A percentile compares a stretch with the other conserved stretches of the same genome.
Conservation (phyloP, 2,797 vertebrate genomes). For the Malacoraja senta region DNA sequence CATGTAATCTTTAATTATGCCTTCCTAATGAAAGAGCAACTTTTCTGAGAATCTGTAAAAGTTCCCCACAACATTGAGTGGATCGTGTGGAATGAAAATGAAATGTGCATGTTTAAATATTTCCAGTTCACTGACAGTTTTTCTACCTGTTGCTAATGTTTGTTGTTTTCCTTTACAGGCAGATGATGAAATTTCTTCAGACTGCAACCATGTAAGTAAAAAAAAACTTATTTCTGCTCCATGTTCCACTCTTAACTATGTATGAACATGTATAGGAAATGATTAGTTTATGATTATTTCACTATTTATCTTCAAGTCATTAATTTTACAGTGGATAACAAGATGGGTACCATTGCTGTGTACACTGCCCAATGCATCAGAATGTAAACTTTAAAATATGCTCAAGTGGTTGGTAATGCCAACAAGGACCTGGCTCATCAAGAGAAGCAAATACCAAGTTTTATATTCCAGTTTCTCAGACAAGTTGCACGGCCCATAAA, state of each 20-base stretch:
- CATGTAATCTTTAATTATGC: too few species aligned
- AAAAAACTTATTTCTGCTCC: constrained; percentile 41
- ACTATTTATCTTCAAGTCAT: neutral
- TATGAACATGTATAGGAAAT: neutral
- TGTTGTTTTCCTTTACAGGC: constrained; percentile 56
- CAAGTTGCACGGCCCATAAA: neutral
- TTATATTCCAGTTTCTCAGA: neutral
- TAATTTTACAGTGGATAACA: neutral
- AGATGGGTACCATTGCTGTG: neutral
- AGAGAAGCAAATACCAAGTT: neutral
- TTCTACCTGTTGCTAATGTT: neutral
- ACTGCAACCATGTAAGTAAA: constrained; percentile 91
- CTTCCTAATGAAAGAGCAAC: neutral
- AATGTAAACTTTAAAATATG: neutral
- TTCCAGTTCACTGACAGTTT: neutral
- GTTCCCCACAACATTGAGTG: too few species aligned
- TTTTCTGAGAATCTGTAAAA: neutral
- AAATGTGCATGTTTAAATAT: neutral
- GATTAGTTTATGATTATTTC: neutral
- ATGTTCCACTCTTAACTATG: neutral
- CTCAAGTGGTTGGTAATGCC: neutral
- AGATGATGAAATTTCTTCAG: constrained; percentile 85
- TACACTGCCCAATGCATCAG: too few species aligned
- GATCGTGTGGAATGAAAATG: neutral
- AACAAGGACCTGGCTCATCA: neutral